phyloP scores from a whole-genome alignment of 1,140 invertebrate species.

The Holcopasites calliopsidis region DNA sequence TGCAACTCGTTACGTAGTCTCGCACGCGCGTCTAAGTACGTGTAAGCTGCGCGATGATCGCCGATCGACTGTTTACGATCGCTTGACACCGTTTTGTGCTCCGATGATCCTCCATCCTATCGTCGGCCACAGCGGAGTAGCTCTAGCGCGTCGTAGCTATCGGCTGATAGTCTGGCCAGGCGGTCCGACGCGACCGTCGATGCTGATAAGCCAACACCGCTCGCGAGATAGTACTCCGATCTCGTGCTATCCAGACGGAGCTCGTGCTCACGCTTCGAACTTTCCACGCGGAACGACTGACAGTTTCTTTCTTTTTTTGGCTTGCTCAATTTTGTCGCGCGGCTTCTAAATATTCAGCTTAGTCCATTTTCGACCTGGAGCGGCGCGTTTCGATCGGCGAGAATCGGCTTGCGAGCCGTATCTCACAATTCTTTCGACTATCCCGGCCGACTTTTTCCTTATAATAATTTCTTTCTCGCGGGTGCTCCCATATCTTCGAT shows the following conservation, averaged over 20 bases:
- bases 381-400: no score
- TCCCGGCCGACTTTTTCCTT: no score
- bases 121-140: neutral
- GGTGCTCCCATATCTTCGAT: no score
- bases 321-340: neutral
- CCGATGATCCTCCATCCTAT: constrained; percentile 21
- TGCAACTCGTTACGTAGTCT: neutral
- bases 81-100: constrained; percentile 35
- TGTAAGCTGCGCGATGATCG: constrained; percentile 59
- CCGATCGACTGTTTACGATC: constrained; percentile 68
- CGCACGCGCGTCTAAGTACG: constrained; percentile 39
- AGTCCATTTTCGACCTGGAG: no score
- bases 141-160: neutral
- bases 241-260: neutral
- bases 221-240: constrained; percentile 34
- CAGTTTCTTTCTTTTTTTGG: no score
- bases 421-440: no score
- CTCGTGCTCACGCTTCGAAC: neutral
- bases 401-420: no score
- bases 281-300: neutral
- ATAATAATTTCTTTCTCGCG: no score
- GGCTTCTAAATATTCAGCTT: no score
- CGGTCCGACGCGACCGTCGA: neutral
- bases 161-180: neutral
- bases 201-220: constrained; percentile 38